These are phyloP conservation scores for Ganaspis brasiliensis DNA, from an alignment of 2,888 invertebrate genomes.

Conservation along the genomic window DNA sequence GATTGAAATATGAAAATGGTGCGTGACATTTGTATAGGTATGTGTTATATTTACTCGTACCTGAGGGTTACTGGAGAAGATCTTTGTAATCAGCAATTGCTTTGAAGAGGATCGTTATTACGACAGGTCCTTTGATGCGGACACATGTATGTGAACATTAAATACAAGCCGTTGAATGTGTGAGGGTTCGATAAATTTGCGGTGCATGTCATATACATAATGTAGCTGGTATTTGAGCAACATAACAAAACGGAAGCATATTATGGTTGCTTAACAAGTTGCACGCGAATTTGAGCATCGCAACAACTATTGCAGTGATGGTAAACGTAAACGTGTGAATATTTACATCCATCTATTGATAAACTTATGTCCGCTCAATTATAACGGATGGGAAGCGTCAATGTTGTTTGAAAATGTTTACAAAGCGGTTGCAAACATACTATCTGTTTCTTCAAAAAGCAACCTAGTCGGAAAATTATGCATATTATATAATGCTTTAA, in stretches of 20 bases:
- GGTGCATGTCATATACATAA: neutral
- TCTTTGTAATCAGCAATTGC: slow-evolving; percentile 12
- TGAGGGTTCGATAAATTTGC: neutral
- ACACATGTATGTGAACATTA: neutral
- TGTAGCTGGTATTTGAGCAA: slow-evolving; percentile 2
- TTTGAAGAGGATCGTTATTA: slow-evolving; percentile 14
- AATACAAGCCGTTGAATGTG: neutral
- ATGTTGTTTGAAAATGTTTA: slow-evolving; percentile 12
- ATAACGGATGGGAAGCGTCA: slow-evolving; percentile 1
- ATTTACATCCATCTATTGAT: slow-evolving; percentile 18
- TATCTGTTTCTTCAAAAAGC: neutral
- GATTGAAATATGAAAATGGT: slow-evolving; percentile 11
- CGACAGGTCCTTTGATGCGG: slow-evolving; percentile 5
- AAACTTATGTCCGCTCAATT: slow-evolving; percentile 12
- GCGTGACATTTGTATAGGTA: neutral
- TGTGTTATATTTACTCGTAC: neutral
- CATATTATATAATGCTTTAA: no score
- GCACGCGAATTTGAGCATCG: neutral
- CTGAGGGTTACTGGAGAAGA: neutral
- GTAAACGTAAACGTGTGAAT: slow-evolving; percentile 5
- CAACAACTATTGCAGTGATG: neutral
- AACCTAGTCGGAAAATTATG: neutral
- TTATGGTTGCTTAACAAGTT: no score
- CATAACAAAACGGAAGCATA: neutral
- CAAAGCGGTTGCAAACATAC: slow-evolving; percentile 2